phyloP scores from a whole-genome alignment of 2,888 invertebrate species.

The Synanthedon formicaeformis region DNA sequence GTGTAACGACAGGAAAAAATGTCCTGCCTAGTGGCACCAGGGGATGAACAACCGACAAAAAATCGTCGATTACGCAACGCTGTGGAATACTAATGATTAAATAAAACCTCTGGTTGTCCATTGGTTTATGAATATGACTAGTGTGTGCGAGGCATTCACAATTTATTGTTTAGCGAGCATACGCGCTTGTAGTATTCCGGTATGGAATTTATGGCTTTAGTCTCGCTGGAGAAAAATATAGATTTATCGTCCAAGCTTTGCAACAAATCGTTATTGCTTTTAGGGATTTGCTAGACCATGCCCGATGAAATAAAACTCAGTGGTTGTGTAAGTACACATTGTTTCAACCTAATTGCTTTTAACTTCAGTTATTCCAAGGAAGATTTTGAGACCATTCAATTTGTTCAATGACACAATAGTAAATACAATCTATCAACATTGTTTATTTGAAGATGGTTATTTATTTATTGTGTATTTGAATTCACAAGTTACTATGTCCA shows the following conservation, averaged over 20 bases:
- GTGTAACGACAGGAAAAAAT: too few species aligned
- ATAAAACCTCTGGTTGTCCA: conserved; percentile 19
- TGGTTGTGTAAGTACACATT: neutral
- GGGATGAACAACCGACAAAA: neutral
- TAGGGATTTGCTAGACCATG: conserved; percentile 13
- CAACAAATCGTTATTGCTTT: conserved; percentile 43
- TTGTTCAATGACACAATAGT: too few species aligned
- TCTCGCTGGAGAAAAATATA: conserved; percentile 50
- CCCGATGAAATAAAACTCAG: neutral
- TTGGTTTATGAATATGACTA: conserved; percentile 13
- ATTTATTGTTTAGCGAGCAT: conserved; percentile 57
- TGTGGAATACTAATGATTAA: conserved; percentile 17
- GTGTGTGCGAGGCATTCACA: conserved; percentile 29
- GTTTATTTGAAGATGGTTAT: too few species aligned
- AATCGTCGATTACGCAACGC: neutral
- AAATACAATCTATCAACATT: too few species aligned
- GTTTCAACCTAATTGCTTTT: neutral
- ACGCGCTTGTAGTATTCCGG: conserved; percentile 38
- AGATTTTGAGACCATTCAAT: too few species aligned
- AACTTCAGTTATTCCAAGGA: too few species aligned
- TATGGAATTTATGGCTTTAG: conserved; percentile 48
- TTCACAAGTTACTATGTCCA: too few species aligned
- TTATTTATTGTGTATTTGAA: too few species aligned
- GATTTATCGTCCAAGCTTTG: conserved; percentile 40
- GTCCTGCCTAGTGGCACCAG: too few species aligned